Evolutionary conservation across 1,140 invertebrate species (phyloP).

Genomic region (Rhopalosiphum padi): DNA sequence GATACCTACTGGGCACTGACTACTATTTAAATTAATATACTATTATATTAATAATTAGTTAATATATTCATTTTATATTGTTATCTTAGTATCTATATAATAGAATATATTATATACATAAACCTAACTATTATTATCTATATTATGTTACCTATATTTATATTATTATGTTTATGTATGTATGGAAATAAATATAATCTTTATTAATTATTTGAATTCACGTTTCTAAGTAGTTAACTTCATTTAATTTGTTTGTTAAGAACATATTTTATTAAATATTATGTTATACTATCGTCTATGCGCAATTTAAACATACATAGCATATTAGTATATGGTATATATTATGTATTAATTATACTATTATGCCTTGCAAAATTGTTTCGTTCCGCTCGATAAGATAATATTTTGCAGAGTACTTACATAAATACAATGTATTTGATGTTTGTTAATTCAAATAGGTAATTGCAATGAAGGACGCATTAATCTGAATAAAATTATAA

Average conservation of each 20-base stretch:
- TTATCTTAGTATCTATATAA: too few species aligned
- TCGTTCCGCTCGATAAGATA: neutral
- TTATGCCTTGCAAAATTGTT: neutral
- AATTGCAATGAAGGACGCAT: constrained; percentile 29
- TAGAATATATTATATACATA: neutral
- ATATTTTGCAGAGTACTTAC: neutral
- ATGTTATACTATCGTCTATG: neutral
- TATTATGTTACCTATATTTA: too few species aligned
- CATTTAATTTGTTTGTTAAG: neutral
- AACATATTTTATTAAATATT: neutral
- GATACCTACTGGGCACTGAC: too few species aligned
- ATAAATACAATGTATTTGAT: neutral
- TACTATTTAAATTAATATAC: neutral
- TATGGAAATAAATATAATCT: too few species aligned
- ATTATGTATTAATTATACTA: neutral
- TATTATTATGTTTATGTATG: too few species aligned
- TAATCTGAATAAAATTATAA: constrained; percentile 30
- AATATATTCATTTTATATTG: neutral
- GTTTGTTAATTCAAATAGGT: neutral
- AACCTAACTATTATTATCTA: too few species aligned
- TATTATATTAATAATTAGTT: neutral
- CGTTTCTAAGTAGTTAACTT: neutral
- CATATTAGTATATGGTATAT: neutral
- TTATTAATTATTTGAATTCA: too few species aligned
- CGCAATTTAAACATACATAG: neutral